A percentile compares a stretch with the other conserved stretches of the same genome.
Conservation (phyloP, 2,113 vertebrate genomes). For the Herpetotheres cachinnans region DNA sequence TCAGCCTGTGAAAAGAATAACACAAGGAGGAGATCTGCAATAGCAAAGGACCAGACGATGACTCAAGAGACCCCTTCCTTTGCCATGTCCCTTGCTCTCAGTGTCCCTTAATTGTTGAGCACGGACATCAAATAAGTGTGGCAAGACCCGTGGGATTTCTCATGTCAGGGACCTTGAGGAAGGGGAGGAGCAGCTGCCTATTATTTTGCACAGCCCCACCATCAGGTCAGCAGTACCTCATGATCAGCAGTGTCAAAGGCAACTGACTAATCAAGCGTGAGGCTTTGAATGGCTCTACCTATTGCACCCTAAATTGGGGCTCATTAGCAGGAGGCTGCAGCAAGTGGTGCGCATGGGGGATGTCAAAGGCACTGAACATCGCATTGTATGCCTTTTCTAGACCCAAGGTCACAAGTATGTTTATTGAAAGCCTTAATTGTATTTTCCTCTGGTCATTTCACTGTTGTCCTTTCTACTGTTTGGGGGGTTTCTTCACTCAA, state of each 20-base stretch:
- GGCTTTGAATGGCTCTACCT: not conserved
- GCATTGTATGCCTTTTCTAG: not conserved
- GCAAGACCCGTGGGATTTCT: not conserved
- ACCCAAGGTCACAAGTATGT: not conserved
- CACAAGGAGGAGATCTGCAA: not conserved
- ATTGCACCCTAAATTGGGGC: not conserved
- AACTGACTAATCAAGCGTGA: not conserved
- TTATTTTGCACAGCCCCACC: not conserved
- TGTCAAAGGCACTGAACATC: not conserved
- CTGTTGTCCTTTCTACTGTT: not conserved
- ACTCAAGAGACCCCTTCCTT: not conserved
- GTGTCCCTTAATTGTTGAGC: not conserved
- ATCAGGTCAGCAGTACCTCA: not conserved
- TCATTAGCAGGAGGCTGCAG: not conserved
- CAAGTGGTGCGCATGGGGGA: not conserved
- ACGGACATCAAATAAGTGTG: not conserved
- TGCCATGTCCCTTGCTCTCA: not conserved
- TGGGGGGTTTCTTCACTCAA: not conserved
- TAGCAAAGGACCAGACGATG: not conserved
- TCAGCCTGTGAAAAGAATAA: not conserved
- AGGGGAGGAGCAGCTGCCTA: not conserved
- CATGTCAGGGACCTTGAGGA: not conserved
- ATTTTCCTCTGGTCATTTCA: not conserved
- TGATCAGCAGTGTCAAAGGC: not conserved
- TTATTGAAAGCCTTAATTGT: not conserved